These are phyloP conservation scores for Chaetodon trifasciatus DNA, from an alignment of 2,797 vertebrate genomes.

Conservation along the genomic window DNA sequence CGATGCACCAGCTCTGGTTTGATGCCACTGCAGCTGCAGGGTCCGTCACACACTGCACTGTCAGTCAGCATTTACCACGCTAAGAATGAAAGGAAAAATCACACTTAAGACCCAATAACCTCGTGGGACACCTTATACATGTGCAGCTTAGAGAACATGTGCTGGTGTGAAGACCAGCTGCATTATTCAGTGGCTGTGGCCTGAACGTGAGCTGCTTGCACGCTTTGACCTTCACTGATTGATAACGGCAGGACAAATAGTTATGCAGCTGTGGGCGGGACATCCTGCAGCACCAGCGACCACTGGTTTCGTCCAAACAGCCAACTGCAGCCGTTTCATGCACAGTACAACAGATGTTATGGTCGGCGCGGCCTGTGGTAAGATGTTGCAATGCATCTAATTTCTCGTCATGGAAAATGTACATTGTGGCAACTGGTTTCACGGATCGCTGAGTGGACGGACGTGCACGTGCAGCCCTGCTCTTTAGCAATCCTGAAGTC, in stretches of 20 bases:
- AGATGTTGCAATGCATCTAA: neutral
- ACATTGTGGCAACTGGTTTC: neutral
- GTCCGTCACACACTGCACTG: neutral
- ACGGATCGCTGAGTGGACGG: neutral
- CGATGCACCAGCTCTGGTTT: neutral
- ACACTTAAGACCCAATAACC: neutral
- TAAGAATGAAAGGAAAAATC: neutral
- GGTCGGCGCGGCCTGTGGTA: neutral
- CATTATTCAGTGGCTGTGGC: neutral
- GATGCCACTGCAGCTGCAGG: neutral
- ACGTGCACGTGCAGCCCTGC: neutral
- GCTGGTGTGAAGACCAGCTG: constrained; percentile 4
- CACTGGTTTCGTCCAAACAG: neutral
- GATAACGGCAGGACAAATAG: constrained; percentile 13
- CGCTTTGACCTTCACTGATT: constrained; percentile 47
- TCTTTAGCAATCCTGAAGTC: neutral
- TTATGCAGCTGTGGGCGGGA: constrained; percentile 19
- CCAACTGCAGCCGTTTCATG: neutral
- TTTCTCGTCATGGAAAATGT: neutral
- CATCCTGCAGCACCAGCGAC: neutral
- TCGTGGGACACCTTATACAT: neutral
- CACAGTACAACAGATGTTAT: neutral
- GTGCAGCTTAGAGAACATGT: neutral
- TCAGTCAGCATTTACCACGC: neutral
- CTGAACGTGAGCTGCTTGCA: constrained; percentile 3